Evolutionary conservation across 2,797 vertebrate genomes (phyloP).

Genomic region (Monodelphis domestica): DNA sequence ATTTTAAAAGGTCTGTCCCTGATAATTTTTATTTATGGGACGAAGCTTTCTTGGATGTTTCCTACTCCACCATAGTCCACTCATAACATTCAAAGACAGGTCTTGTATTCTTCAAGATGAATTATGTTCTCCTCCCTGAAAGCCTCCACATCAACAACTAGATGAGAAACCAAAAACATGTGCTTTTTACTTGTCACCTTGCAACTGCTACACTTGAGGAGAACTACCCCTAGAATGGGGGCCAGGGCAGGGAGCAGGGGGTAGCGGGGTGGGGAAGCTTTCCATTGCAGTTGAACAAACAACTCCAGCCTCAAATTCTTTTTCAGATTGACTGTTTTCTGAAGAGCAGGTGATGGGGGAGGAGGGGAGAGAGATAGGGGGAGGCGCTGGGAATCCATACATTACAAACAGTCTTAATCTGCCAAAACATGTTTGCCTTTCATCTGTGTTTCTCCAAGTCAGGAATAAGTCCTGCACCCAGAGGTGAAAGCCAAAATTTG

Average conservation of each 20-base stretch:
- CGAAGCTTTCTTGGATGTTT: constrained; percentile 19
- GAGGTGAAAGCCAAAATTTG: constrained; percentile 52
- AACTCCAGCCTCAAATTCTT: constrained; percentile 22
- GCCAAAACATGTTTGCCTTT: constrained; percentile 51
- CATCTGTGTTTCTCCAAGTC: constrained; percentile 46
- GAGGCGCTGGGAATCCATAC: background rate
- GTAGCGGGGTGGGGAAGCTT: background rate
- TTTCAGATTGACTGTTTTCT: background rate
- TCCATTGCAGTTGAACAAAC: background rate
- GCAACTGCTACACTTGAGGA: background rate
- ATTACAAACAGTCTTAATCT: background rate
- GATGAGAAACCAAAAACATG: background rate
- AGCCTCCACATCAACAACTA: constrained; percentile 53
- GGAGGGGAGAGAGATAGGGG: no score
- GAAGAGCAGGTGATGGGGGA: background rate
- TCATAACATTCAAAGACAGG: constrained; percentile 55
- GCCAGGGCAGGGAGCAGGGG: no score
- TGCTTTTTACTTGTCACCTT: background rate
- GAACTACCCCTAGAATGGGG: background rate
- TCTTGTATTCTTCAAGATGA: constrained; percentile 49
- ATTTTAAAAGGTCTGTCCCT: constrained; percentile 65
- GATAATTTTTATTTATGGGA: constrained; percentile 64
- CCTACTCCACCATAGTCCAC: constrained; percentile 12
- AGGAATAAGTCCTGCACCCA: constrained; percentile 21
- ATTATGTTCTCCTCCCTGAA: constrained; percentile 60